Evolutionary conservation across 2,888 invertebrate genomes (phyloP), one percentile per base, ranked within the genome.

Genomic region (Lathronympha strigana): DNA sequence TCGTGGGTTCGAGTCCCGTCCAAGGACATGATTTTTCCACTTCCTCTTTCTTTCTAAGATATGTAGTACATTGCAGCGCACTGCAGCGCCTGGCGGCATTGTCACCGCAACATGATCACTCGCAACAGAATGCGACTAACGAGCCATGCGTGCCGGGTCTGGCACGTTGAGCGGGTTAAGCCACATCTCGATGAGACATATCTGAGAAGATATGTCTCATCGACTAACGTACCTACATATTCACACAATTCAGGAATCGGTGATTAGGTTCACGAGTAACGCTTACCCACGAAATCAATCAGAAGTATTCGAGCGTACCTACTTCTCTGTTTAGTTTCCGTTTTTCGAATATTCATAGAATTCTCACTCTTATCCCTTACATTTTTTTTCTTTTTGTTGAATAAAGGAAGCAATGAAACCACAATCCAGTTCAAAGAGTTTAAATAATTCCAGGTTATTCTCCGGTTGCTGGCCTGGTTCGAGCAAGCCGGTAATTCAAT

Each of bases 401-500:
- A n/a, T n/a, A n/a, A n/a, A 25, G 6, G 17, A 13, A 50, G 4
- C 11, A 13, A 31, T 19, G 33, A 21, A 33, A 28, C 33, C 36
- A 53, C 53, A 53, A 53, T 21, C 28, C n/a, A 15, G 19, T 28
- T n/a, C 13, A 53, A 33, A 23, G 17, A 53, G 36, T 53, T 47
- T 61, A 25, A 61, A 50, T 50, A 38, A 38, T 49, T 8, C 55
- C 19, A 9, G 53, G 68, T 71, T 68, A 38, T 73, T 40, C 54
- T 53, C 15, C 66, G 57, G 71, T 71, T 58, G 68, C 74, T 69
- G 79, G 63, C 77, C 64, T 50, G 72, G 73, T 70, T 71, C 75
- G 71, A 73, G 74, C 79, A 81, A 82, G 83, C 76, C 77, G 72
- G 84, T 88, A 87, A 88, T 86, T 86, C 79, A 84, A 88, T 88